Conservation (phyloP, 2,797 vertebrate genomes). For the Echeneis naucrates region DNA sequence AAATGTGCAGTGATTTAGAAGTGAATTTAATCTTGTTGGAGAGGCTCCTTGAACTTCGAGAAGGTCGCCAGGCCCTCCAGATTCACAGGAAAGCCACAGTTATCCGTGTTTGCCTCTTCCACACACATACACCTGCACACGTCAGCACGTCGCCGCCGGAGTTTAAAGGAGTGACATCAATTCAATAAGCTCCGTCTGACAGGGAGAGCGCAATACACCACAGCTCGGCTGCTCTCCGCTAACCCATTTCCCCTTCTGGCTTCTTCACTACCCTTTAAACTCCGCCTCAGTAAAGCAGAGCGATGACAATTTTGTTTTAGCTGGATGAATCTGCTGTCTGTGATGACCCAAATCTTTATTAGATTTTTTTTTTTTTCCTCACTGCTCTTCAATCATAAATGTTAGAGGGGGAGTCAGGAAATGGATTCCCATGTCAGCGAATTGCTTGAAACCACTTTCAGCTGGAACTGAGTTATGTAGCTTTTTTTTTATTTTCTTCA, state of each 20-base stretch:
- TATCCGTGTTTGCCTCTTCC: slow-evolving; percentile 32
- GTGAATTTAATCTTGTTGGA: slow-evolving; percentile 54
- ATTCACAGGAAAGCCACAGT: slow-evolving; percentile 55
- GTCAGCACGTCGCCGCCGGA: slow-evolving; percentile 45
- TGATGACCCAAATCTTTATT: slow-evolving; percentile 75
- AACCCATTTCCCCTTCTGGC: slow-evolving; percentile 72
- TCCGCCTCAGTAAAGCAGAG: slow-evolving; percentile 69
- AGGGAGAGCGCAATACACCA: slow-evolving; percentile 61
- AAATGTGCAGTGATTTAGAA: slow-evolving; percentile 33
- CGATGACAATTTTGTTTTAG: slow-evolving; percentile 75
- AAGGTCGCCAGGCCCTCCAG: slow-evolving; percentile 60
- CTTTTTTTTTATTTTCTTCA: slow-evolving; percentile 4
- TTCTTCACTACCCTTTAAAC: slow-evolving; percentile 67
- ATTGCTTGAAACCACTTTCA: slow-evolving; percentile 48
- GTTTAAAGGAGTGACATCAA: slow-evolving; percentile 75
- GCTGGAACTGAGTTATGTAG: slow-evolving; percentile 47
- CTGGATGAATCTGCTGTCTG: slow-evolving; percentile 73
- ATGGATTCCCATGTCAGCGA: slow-evolving; percentile 46
- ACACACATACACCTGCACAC: slow-evolving; percentile 52
- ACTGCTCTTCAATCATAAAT: slow-evolving; percentile 34
- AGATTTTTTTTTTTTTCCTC: slow-evolving; percentile 22
- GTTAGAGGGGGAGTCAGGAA: slow-evolving; percentile 38
- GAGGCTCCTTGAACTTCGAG: slow-evolving; percentile 60
- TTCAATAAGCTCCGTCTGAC: slow-evolving; percentile 73
- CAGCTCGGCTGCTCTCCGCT: slow-evolving; percentile 69